Conservation (phyloP, 2,888 invertebrate species). For the Trachelus stipa region DNA sequence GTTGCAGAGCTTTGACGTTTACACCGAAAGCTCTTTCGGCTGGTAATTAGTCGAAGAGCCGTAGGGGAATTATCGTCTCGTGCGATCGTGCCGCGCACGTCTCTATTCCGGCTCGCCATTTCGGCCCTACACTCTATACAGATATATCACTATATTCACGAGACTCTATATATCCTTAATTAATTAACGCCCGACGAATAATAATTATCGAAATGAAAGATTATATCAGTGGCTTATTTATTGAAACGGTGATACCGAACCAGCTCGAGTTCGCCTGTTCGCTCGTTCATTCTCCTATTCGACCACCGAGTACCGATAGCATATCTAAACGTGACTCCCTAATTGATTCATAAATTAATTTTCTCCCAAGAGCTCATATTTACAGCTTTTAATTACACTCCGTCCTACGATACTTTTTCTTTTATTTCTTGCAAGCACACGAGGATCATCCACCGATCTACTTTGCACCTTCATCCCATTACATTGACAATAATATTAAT, state of each 20-base stretch:
- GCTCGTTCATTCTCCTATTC: conserved; percentile 15
- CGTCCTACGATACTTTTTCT: not conserved
- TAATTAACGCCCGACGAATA: conserved; percentile 62
- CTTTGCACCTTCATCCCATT: not conserved
- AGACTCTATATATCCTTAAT: conserved; percentile 49
- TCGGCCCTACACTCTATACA: conserved; percentile 17
- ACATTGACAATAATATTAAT: too few species aligned
- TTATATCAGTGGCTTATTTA: conserved; percentile 61
- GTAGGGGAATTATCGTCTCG: conserved; percentile 55
- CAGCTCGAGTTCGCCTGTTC: conserved; percentile 27
- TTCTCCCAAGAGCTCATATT: conserved; percentile 35
- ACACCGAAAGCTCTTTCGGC: conserved; percentile 54
- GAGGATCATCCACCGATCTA: not conserved
- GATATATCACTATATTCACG: conserved; percentile 30
- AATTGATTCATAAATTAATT: conserved; percentile 62
- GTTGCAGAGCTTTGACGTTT: conserved; percentile 30
- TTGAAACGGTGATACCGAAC: conserved; percentile 47
- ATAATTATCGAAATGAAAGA: conserved; percentile 64
- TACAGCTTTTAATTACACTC: conserved; percentile 39
- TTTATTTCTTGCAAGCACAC: not conserved
- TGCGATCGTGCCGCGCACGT: conserved; percentile 41
- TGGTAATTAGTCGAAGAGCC: conserved; percentile 59
- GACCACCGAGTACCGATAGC: conserved; percentile 37
- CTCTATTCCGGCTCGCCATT: conserved; percentile 12
- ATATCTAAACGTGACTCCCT: conserved; percentile 49